Evolutionary conservation across 2,797 vertebrate genomes (phyloP).

Genomic region (Rhynchotus rufescens): DNA sequence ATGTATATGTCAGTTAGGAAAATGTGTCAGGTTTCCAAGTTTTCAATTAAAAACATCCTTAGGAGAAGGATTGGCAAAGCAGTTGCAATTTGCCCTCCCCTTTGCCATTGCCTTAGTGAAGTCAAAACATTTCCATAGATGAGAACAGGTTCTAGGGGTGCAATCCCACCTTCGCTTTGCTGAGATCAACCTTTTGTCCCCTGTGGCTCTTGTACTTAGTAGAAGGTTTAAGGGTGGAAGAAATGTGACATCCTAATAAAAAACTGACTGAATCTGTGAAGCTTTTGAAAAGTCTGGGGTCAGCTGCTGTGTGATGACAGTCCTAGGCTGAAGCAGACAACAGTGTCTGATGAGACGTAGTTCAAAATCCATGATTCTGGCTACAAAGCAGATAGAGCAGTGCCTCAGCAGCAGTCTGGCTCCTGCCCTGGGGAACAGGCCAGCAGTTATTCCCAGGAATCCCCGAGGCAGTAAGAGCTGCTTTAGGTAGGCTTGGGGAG

Average conservation of each 20-base stretch:
- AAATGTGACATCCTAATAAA: constrained; percentile 36
- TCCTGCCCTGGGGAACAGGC: background rate
- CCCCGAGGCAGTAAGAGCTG: background rate
- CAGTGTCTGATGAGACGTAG: background rate
- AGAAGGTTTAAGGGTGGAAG: constrained; percentile 28
- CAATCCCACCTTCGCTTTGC: background rate
- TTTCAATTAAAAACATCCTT: background rate
- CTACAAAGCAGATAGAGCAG: background rate
- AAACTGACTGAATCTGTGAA: constrained; percentile 19
- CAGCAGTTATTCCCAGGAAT: background rate
- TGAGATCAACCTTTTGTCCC: background rate
- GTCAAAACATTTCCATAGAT: constrained; percentile 11
- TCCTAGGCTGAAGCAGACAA: constrained; percentile 14
- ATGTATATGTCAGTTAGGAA: background rate
- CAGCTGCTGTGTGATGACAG: constrained; percentile 19
- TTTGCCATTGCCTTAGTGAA: background rate
- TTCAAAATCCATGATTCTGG: background rate
- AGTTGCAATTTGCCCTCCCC: background rate
- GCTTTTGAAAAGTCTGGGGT: constrained; percentile 35
- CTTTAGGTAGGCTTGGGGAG: background rate
- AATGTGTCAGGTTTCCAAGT: constrained; percentile 39
- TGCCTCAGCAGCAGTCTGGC: background rate
- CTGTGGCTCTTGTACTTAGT: background rate
- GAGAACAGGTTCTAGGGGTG: background rate
- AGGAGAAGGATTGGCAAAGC: background rate